Percentiles rank a stretch among this genome's conserved stretches.
Evolutionary conservation across 2,113 vertebrate species (phyloP).

Genomic region (Seriola quinqueradiata): DNA sequence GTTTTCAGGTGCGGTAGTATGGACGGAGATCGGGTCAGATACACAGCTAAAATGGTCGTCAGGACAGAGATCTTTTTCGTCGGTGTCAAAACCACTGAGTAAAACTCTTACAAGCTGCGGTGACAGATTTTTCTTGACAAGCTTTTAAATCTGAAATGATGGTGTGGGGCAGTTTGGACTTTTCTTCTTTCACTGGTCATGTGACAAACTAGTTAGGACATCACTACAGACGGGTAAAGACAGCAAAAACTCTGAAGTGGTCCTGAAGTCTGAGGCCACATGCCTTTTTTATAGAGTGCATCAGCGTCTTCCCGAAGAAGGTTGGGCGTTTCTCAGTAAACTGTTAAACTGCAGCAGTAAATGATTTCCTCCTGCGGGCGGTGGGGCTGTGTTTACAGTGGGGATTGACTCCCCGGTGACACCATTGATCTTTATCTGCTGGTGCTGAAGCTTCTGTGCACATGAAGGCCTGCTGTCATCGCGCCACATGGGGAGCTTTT

Average conservation of each 20-base stretch:
- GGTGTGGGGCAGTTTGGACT: not conserved
- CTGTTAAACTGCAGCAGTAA: conserved; percentile 60
- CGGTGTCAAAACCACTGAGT: too few species aligned
- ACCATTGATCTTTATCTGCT: conserved; percentile 60
- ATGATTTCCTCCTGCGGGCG: conserved; percentile 65
- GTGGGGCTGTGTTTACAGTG: conserved; percentile 64
- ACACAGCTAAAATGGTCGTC: too few species aligned
- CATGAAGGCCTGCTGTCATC: conserved; percentile 44
- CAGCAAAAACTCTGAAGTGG: not conserved
- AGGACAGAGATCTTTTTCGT: too few species aligned
- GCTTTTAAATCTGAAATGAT: too few species aligned
- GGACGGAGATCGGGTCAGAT: too few species aligned
- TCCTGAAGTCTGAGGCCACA: not conserved
- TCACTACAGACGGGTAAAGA: not conserved
- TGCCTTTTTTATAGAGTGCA: conserved; percentile 15
- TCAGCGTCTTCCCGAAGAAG: conserved; percentile 36
- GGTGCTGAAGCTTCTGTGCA: conserved; percentile 35
- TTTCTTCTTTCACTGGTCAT: not conserved
- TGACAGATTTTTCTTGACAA: too few species aligned
- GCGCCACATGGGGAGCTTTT: too few species aligned
- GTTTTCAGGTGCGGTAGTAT: too few species aligned
- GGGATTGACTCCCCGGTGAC: conserved; percentile 60
- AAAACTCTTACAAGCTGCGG: too few species aligned
- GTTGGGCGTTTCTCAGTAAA: conserved; percentile 48
- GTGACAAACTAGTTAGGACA: not conserved